These are phyloP conservation scores for Galleria mellonella DNA, from an alignment of 1,140 invertebrate genomes.

Conservation along the genomic window DNA sequence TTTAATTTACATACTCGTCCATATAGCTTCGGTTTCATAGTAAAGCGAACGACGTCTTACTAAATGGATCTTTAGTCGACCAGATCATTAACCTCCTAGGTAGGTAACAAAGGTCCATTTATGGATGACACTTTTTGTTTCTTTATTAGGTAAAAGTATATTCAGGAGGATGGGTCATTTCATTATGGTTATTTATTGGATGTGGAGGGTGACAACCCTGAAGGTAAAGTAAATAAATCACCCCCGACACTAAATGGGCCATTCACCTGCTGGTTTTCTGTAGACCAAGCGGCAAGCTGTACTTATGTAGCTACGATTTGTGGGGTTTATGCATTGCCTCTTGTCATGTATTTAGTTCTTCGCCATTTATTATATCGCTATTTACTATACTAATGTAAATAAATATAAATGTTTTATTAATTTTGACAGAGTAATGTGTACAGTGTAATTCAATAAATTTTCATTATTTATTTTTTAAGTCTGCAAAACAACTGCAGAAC, in stretches of 20 bases:
- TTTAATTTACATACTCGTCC: no score
- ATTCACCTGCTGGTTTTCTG: conserved; percentile 43
- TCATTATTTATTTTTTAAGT: no score
- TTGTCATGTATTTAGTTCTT: no score
- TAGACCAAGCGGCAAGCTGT: conserved; percentile 6
- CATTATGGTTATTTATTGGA: conserved; percentile 19
- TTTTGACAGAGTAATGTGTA: no score
- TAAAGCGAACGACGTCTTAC: not conserved
- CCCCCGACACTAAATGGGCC: conserved; percentile 30
- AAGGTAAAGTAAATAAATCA: conserved; percentile 45
- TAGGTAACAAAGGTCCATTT: conserved; percentile 19
- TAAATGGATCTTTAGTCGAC: conserved; percentile 1
- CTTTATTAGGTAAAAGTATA: conserved; percentile 6
- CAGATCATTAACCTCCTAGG: conserved; percentile 21
- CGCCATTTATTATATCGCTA: no score
- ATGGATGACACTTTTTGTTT: conserved; percentile 9
- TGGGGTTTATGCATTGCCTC: conserved; percentile 1
- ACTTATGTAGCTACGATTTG: conserved; percentile 12
- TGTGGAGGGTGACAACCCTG: conserved; percentile 11
- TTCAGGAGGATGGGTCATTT: conserved; percentile 10
- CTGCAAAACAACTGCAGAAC: no score
- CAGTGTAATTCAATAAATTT: no score
- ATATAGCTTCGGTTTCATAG: no score
- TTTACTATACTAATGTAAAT: no score
- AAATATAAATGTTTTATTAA: no score